Evolutionary conservation across 2,113 vertebrate genomes (phyloP), one percentile per base, ranked within the genome.

Genomic region (Zingel zingel): DNA sequence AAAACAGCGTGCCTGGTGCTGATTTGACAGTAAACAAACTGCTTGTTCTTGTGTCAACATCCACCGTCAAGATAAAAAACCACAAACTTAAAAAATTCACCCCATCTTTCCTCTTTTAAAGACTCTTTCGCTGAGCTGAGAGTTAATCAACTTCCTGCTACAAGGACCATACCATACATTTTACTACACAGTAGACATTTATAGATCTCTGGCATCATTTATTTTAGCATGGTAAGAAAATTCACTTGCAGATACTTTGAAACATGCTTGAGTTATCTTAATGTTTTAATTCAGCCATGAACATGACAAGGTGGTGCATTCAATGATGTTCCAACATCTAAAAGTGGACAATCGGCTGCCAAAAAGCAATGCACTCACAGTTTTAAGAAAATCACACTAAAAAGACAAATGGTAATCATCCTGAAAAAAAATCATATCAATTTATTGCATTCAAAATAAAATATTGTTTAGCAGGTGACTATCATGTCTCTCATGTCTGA

Each of bases 1-100:
- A 59, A 51, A 27, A 16, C 58, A 18, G 78, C 85, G 81, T 70
- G 78, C 23, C 15, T 54, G 63, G 3, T 84, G 76, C 86, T 90
- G 89, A 90, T 89, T 91, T 47, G 23, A 77, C 82, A 78, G 48
- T 86, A 79, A 81, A 90, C 82, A 87, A 79, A 73, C 27, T 6
- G 5, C 19, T 83, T 76, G 61, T 66, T 70, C 71, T 62, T 80
- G 47, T 53, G 58, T 79, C 63, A 80, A 74, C 78, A 69, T 48
- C 58, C 74, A 50, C 9, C 16, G 1, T 54, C 3, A 14, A 72
- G 43, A 73, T 59, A 43, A 62, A 66, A 61, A 39, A 51, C 1
- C 10, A n/a, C 61, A 36, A 19, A 58, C 50, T n/a, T 7, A 47
- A 23, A 73, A 73, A 39, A 51, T 8, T 64, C 14, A 53, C n/a